Evolutionary conservation across 2,797 vertebrate genomes (phyloP), one percentile per base, ranked within the genome.

Genomic region (Cyprinodon diabolis): DNA sequence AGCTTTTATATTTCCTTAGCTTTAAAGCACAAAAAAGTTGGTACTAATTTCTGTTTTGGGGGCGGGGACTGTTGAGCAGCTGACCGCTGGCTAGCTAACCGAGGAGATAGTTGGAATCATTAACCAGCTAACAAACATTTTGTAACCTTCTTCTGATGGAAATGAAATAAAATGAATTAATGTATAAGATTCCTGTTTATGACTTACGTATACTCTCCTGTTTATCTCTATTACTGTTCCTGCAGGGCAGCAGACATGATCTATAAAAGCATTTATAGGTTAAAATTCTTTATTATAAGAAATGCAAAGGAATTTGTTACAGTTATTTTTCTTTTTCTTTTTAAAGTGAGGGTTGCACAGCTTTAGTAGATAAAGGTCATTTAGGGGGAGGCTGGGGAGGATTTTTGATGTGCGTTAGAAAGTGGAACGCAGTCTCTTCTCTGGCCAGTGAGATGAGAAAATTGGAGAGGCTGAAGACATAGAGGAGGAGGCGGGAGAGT

Each of bases 221-320:
- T 14, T 17, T 15, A 51, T 51, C 14, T 14, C 51, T 14, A 52
- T 15, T 52, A 6, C 51, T 19, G 87, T 88, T 90, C 85, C 81
- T 82, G 54, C 90, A 79, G 77, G 86, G 86, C 84, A 86, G 80
- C 82, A 79, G 72, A 85, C 85, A 69, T 0, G n/a, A 75, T 52
- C 68, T 84, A 75, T 73, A 57, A 84, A 76, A 78, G 77, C 71
- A 1, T 15, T 15, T 37, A 4, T 4, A 21, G 30, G 30, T 17
- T 14, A n/a, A 58, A 58, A 8, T 58, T 7, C 15, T 35, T 58
- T 23, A 43, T 10, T 48, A 48, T 48, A 48, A 19, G 58, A 55
- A n/a, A 55, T 55, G 52, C 10, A 40, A 62, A 40, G 9, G 10
- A 62, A 62, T 37, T 9, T 21, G 80, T 66, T 51, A 60, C 47